These are phyloP conservation scores for Andrena fulva DNA, from an alignment of 2,888 invertebrate genomes.

Conservation along the genomic window DNA sequence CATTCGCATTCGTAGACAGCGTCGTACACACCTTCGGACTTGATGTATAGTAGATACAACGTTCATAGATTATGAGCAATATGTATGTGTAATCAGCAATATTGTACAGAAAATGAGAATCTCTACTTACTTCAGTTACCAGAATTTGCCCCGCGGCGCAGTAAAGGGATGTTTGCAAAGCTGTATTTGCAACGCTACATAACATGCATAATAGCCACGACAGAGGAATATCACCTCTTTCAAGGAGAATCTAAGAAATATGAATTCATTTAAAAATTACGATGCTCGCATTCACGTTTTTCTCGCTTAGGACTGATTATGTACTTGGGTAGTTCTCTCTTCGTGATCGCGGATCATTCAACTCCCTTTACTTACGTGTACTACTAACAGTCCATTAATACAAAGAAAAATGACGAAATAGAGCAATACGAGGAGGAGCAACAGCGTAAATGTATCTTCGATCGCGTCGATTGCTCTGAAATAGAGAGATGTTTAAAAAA, in stretches of 20 bases:
- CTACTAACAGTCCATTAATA: neutral
- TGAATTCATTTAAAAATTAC: neutral
- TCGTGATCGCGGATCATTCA: neutral
- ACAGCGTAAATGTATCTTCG: neutral
- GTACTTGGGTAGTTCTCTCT: neutral
- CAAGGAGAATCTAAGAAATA: slow-evolving; percentile 1
- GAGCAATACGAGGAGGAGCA: neutral
- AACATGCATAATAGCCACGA: neutral
- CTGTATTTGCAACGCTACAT: neutral
- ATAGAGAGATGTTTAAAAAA: neutral
- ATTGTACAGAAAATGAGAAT: neutral
- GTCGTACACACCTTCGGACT: slow-evolving; percentile 39
- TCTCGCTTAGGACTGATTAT: neutral
- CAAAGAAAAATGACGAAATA: neutral
- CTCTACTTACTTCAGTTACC: slow-evolving; percentile 31
- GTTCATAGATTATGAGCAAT: neutral
- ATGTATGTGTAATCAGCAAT: too few relatives aligned
- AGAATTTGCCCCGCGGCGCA: slow-evolving; percentile 47
- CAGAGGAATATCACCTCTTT: neutral
- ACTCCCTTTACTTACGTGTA: neutral
- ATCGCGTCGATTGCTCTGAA: neutral
- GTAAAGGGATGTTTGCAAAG: slow-evolving; percentile 36
- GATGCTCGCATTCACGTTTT: neutral
- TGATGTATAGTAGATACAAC: neutral
- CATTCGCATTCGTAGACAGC: slow-evolving; percentile 45